phyloP scores from a whole-genome alignment of 2,888 invertebrate genomes.

The Meteorus colon region DNA sequence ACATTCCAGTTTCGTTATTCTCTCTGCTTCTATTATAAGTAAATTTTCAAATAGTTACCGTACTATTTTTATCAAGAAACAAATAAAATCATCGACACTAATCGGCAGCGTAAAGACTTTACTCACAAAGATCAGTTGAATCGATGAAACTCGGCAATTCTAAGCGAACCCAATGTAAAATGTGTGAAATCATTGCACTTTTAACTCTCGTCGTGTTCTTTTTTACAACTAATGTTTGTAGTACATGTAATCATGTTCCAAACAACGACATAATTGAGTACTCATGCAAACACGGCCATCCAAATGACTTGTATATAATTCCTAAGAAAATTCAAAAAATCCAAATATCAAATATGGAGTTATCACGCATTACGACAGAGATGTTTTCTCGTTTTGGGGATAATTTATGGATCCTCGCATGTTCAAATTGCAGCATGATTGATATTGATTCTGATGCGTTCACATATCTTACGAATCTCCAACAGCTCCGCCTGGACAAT shows the following conservation, averaged over 20 bases:
- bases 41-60: too few relatives aligned
- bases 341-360: constrained; percentile 60
- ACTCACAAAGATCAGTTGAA: too few relatives aligned
- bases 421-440: constrained; percentile 62
- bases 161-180: constrained; percentile 40
- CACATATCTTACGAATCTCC: constrained; percentile 58
- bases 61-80: too few relatives aligned
- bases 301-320: constrained; percentile 59
- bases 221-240: constrained; percentile 49
- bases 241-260: constrained; percentile 56
- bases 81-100: too few relatives aligned
- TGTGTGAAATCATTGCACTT: constrained; percentile 51
- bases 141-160: too few relatives aligned
- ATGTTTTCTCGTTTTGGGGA: constrained; percentile 63
- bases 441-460: constrained; percentile 66
- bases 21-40: not conserved
- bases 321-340: constrained; percentile 60
- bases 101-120: too few relatives aligned
- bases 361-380: constrained; percentile 57
- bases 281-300: constrained; percentile 60
- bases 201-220: constrained; percentile 45
- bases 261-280: constrained; percentile 65
- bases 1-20: constrained; percentile 40
- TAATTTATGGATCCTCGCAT: constrained; percentile 62
- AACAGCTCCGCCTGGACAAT: constrained; percentile 65